Conservation (phyloP, 1,140 invertebrate species). For the Ylistrum balloti region DNA sequence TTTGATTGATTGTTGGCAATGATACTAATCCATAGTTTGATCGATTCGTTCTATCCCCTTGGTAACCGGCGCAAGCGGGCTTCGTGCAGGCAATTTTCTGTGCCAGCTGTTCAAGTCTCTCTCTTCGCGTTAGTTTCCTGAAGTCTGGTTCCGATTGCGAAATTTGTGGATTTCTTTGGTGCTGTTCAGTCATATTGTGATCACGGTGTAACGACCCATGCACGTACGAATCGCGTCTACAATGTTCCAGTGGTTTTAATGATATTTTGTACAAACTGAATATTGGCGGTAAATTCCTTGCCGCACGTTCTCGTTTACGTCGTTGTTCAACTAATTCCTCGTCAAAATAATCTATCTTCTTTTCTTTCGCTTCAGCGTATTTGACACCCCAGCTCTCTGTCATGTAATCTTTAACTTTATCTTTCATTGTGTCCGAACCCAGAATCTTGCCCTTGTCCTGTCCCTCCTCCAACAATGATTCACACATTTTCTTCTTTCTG, state of each 20-base stretch:
- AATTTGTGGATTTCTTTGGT: background rate
- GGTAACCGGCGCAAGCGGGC: background rate
- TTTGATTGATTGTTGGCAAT: background rate
- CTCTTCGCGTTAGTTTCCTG: background rate
- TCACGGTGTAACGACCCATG: background rate
- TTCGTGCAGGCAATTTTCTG: background rate
- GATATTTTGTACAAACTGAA: conserved; percentile 35
- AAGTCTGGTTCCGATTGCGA: background rate
- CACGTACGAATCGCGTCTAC: background rate
- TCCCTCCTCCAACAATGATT: conserved; percentile 51
- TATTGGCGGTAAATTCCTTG: background rate
- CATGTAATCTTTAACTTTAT: conserved; percentile 58
- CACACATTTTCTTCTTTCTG: conserved; percentile 46
- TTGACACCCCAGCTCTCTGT: conserved; percentile 56
- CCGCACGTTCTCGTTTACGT: background rate
- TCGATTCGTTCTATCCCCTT: background rate
- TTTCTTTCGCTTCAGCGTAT: conserved; percentile 46
- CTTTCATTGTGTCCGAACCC: conserved; percentile 54
- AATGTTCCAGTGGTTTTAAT: background rate
- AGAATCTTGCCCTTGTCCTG: conserved; percentile 60
- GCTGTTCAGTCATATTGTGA: background rate
- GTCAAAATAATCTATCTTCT: background rate
- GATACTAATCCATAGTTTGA: background rate
- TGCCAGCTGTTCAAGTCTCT: background rate
- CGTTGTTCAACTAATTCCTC: background rate